Percentiles rank a stretch among this genome's conserved stretches.
Evolutionary conservation across 2,888 invertebrate genomes (phyloP).

Genomic region (Nephrotoma guestfalica): DNA sequence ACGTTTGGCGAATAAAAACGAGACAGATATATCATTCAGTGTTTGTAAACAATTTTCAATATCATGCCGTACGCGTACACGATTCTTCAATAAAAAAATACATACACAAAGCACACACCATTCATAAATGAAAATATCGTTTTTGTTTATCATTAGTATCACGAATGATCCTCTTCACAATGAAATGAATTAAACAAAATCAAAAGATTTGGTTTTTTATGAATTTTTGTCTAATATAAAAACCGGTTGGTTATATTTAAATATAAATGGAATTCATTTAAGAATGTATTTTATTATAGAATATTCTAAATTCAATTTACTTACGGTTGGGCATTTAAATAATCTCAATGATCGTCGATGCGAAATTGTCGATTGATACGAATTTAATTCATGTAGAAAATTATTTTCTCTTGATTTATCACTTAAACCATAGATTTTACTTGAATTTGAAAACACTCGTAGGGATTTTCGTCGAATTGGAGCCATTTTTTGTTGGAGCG

Average conservation of each 20-base stretch:
- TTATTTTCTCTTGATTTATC: background rate
- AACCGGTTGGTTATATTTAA: background rate
- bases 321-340: background rate
- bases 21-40: background rate
- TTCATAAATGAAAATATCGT: background rate
- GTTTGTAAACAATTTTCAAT: background rate
- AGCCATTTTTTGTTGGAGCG: background rate
- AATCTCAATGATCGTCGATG: background rate
- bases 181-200: background rate
- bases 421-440: background rate
- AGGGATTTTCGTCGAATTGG: background rate
- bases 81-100: too few species aligned
- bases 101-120: background rate
- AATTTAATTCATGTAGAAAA: background rate
- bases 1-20: background rate
- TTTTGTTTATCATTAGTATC: background rate
- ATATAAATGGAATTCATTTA: background rate
- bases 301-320: background rate
- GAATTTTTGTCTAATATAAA: background rate
- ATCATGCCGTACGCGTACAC: background rate
- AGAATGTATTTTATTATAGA: background rate
- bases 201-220: background rate
- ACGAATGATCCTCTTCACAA: background rate
- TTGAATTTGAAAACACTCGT: background rate
- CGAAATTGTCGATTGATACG: background rate